Evolutionary conservation across 2,797 vertebrate genomes (phyloP).

Genomic region (Heliangelus exortis): DNA sequence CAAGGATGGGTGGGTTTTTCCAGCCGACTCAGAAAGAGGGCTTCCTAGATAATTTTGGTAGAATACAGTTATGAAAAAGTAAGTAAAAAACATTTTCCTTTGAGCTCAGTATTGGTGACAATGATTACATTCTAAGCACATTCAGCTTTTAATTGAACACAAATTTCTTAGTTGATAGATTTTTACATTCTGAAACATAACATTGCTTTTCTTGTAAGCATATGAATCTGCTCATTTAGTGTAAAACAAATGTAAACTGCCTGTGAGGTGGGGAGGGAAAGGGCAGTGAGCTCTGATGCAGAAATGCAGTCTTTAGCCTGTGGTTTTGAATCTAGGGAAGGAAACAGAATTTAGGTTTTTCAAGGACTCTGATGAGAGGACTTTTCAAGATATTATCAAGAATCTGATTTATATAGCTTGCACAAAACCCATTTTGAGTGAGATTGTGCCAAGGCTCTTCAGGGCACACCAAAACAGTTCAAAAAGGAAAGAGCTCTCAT

Average conservation of each 20-base stretch:
- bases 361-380: neutral
- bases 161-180: neutral
- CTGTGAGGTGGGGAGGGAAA: neutral
- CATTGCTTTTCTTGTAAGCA: neutral
- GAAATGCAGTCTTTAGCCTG: neutral
- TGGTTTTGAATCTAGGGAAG: neutral
- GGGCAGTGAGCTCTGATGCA: neutral
- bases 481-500: neutral
- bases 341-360: neutral
- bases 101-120: neutral
- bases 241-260: neutral
- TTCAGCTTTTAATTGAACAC: neutral
- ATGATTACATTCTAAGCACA: neutral
- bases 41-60: neutral
- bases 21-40: conserved; percentile 1
- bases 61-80: neutral
- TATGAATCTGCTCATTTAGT: neutral
- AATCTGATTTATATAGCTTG: neutral
- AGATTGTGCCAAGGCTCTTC: neutral
- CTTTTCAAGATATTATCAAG: neutral
- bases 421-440: neutral
- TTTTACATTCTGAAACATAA: neutral
- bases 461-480: neutral
- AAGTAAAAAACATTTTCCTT: neutral
- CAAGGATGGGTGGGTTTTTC: neutral